phyloP scores from a whole-genome alignment of 2,113 vertebrate species.

The Lophura nycthemera region DNA sequence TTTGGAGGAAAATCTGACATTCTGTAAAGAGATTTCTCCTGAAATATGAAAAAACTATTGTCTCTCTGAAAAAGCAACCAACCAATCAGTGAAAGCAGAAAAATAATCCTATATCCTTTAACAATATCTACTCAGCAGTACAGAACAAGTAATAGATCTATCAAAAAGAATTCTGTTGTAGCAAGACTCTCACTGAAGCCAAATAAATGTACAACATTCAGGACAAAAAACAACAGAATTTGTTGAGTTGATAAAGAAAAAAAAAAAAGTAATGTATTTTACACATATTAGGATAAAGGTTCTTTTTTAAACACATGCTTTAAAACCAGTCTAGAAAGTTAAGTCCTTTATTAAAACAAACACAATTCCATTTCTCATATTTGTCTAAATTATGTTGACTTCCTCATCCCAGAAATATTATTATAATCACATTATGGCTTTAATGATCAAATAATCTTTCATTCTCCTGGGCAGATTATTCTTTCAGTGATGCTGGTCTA shows the following conservation, averaged over 20 bases:
- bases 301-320: neutral
- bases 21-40: neutral
- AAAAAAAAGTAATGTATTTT: neutral
- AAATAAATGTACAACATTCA: neutral
- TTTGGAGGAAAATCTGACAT: neutral
- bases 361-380: neutral
- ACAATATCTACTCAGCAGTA: neutral
- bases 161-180: neutral
- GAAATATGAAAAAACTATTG: neutral
- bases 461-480: neutral
- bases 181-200: neutral
- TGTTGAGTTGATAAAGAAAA: neutral
- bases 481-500: neutral
- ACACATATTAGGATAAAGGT: neutral
- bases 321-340: neutral
- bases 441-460: neutral
- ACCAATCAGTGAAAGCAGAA: neutral
- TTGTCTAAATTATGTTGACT: neutral
- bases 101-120: neutral
- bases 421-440: neutral
- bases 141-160: neutral
- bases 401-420: neutral
- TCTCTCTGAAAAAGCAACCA: neutral
- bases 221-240: neutral
- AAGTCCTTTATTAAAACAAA: neutral